Conservation (phyloP, 2,113 vertebrate genomes). For the Apeltes quadracus region DNA sequence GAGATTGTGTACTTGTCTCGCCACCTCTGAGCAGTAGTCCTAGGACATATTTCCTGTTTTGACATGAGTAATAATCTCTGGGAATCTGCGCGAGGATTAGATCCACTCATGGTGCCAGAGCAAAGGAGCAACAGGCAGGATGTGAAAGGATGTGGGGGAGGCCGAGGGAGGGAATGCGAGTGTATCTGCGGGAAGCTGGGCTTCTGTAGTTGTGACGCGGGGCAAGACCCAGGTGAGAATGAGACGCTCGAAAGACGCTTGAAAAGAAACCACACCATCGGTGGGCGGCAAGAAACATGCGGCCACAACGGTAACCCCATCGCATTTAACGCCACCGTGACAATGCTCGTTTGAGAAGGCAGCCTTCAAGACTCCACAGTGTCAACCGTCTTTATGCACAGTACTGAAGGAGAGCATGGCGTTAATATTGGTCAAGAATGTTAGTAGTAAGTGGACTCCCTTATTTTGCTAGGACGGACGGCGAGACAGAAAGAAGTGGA, state of each 20-base stretch:
- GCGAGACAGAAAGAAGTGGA: not conserved
- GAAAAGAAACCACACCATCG: not conserved
- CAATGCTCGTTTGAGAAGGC: not conserved
- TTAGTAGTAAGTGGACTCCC: not conserved
- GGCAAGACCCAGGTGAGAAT: not conserved
- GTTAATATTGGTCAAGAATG: not conserved
- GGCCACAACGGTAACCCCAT: not conserved
- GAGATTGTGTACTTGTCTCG: slow-evolving; percentile 28
- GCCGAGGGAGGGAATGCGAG: not conserved
- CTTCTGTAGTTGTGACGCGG: slow-evolving; percentile 12
- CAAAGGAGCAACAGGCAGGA: slow-evolving; percentile 68
- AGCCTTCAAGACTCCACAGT: no score
- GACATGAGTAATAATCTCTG: slow-evolving; percentile 79
- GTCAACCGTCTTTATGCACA: not conserved
- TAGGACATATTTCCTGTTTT: slow-evolving; percentile 80
- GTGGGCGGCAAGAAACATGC: not conserved
- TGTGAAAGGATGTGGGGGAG: slow-evolving; percentile 51
- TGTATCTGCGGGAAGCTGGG: slow-evolving; percentile 10
- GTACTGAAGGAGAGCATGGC: not conserved
- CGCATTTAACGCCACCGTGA: slow-evolving; percentile 4
- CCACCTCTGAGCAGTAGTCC: slow-evolving; percentile 66
- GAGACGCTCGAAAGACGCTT: slow-evolving; percentile 9
- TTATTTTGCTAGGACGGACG: not conserved
- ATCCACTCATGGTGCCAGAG: slow-evolving; percentile 49
- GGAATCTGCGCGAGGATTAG: slow-evolving; percentile 76